Evolutionary conservation across 2,113 vertebrate species (phyloP), one percentile per base, ranked within the genome.

Genomic region (Nothobranchius kuhntae): DNA sequence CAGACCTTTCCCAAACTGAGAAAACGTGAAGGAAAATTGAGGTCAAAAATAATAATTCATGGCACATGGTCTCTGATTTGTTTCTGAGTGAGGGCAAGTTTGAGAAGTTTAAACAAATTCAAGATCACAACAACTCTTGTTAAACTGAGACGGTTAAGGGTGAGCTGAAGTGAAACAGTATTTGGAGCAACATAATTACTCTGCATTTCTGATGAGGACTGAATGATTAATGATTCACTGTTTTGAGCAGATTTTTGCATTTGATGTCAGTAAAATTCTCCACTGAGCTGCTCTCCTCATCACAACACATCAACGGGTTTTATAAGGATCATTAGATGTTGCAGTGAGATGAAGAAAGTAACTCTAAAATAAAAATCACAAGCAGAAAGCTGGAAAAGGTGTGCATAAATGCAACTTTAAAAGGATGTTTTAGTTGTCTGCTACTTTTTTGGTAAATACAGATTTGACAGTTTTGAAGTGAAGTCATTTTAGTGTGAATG

Each of bases 401-500:
- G 51, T 13, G 48, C 36, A 24, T 53, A 74, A 56, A 65, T 61
- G 30, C 30, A 30, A 3, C 30, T 30, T 30, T 30, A 30, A 30
- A 30, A 30, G 2, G 30, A 30, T 4, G 30, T 30, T 30, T 30
- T 30, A 30, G 30, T 30, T 30, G 4, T 30, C 30, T 53, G 64
- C 46, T n/a, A 48, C 60, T 53, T 40, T 61, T 13, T 17, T 42
- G 45, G 26, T 62, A 60, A 63, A 81, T 76, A 59, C 7, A 50
- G 35, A 52, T 82, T 50, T 7, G 78, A 53, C 50, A 14, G 21
- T 40, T 62, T 40, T 8, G 12, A 57, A 13, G 56, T 51, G 17
- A 53, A 64, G 45, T 64, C 5, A 77, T 81, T 77, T 79, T 46
- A 70, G 61, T 71, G 35, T 53, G 14, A 73, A 69, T 45, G 54